Percentiles rank a stretch among this genome's conserved stretches.
Conservation (phyloP, 92 coral and sea anemone species). For the Palythoa grandis region DNA sequence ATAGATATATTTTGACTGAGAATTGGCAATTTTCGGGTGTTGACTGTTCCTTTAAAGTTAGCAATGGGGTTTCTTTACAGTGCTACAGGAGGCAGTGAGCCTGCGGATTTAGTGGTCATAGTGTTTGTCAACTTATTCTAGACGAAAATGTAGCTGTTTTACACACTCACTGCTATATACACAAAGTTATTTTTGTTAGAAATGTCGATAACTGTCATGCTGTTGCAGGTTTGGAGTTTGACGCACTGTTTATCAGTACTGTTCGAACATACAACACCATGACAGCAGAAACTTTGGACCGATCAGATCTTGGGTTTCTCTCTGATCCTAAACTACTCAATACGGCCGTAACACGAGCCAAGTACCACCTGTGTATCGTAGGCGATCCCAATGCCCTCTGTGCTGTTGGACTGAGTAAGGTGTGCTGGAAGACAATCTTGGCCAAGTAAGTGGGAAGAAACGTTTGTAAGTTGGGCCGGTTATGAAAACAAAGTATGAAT, state of each 20-base stretch:
- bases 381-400: conserved; percentile 97
- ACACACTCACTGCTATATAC: not conserved
- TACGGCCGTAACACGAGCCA: conserved; percentile 96
- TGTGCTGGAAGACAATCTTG: conserved; percentile 90
- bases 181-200: not conserved
- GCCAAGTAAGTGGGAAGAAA: conserved; percentile 55
- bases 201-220: not conserved
- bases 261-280: conserved; percentile 78
- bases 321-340: conserved; percentile 87
- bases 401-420: conserved; percentile 86
- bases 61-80: too few species aligned
- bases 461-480: too few species aligned
- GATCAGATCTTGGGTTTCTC: conserved; percentile 85
- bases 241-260: conserved; percentile 86
- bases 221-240: conserved; percentile 88
- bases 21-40: too few species aligned
- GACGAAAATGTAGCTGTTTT: too few species aligned
- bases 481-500: not conserved
- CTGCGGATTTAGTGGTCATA: too few species aligned
- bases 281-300: conserved; percentile 59
- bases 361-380: conserved; percentile 78
- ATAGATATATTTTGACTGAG: too few species aligned
- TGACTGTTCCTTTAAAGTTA: too few species aligned
- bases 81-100: too few species aligned
- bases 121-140: too few species aligned